Base-by-base conservation (phyloP, 2,113 vertebrate species). In the Bubo scandiacus region DNA sequence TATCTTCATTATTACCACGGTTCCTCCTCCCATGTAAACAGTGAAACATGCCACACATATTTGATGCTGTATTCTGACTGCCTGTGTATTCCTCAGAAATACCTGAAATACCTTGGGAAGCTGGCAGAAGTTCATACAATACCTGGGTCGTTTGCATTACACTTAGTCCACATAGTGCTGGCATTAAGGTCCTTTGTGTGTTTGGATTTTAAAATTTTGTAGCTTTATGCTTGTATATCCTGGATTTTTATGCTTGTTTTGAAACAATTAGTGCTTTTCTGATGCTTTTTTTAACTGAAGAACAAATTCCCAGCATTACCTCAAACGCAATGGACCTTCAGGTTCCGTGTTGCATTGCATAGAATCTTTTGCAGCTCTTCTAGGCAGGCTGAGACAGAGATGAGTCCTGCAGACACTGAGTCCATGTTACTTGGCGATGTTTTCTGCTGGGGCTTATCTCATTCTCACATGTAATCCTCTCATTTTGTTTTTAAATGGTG, bases 321-420 rank as follows among this genome's bases (percentile, higher is more conserved):
- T 85, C 27, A 65, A 45, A 67, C 25, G 18, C 22, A 59, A 10
- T 54, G n/a, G 18, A 59, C 18, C 30, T 45, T 86, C 18, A 27
- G 52, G 15, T 15, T 43, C 52, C 0, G 0, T 18, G 18, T 36
- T 78, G n/a, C 43, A 21, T 61, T 54, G 47, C 0, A 0, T 6
- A 49, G 40, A 32, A 30, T 36, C 10, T 63, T 20, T 54, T 1
- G 1, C 18, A 78, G 8, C 14, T 38, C 15, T 67, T 74, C 14
- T 29, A 63, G 57, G 21, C 15, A 43, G 15, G 11, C 19, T 91
- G 77, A 81, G 34, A 43, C 5, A 66, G 55, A 45, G 12, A 12
- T 49, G 34, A 78, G 40, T 65, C 43, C 19, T 47, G 22, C 5
- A 66, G 55, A n/a, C 9, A 23, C 55, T 29, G 55, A 49, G 19